A percentile compares a stretch with the other conserved stretches of the same genome.
Conservation (phyloP, 2,797 vertebrate species). For the Siniperca obscura region DNA sequence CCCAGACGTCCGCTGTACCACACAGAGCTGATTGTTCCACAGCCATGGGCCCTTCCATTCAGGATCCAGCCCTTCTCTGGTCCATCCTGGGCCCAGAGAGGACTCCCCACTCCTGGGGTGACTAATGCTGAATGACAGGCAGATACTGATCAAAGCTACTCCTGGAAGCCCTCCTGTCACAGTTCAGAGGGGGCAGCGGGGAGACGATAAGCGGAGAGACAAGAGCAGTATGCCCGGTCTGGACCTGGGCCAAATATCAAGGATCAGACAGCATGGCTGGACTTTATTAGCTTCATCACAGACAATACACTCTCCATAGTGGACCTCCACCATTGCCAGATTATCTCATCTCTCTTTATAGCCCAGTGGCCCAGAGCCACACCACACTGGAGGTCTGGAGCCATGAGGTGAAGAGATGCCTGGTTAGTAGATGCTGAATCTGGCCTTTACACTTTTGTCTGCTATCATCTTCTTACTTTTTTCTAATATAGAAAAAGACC, state of each 20-base stretch:
- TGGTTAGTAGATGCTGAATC: slow-evolving; percentile 47
- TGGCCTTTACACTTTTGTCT: slow-evolving; percentile 28
- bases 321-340: slow-evolving; percentile 77
- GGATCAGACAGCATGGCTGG: slow-evolving; percentile 79
- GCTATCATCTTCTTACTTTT: slow-evolving; percentile 23
- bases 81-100: slow-evolving; percentile 64
- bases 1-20: slow-evolving; percentile 73
- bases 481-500: slow-evolving; percentile 2
- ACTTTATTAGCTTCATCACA: slow-evolving; percentile 84
- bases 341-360: slow-evolving; percentile 81
- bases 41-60: slow-evolving; percentile 69
- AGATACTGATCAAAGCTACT: slow-evolving; percentile 87
- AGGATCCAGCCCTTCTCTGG: slow-evolving; percentile 57
- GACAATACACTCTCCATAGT: slow-evolving; percentile 81
- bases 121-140: slow-evolving; percentile 89
- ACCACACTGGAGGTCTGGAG: slow-evolving; percentile 68
- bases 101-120: slow-evolving; percentile 73
- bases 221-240: slow-evolving; percentile 78
- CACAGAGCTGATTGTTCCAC: slow-evolving; percentile 79
- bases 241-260: slow-evolving; percentile 79
- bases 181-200: slow-evolving; percentile 68
- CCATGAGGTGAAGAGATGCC: slow-evolving; percentile 66
- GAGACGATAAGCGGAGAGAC: slow-evolving; percentile 79
- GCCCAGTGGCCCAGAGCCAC: slow-evolving; percentile 71
- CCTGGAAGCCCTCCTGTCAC: slow-evolving; percentile 81